Percentiles rank a stretch among this genome's conserved stretches.
Conservation (phyloP, 2,113 vertebrate species). For the Ailurus styani region DNA sequence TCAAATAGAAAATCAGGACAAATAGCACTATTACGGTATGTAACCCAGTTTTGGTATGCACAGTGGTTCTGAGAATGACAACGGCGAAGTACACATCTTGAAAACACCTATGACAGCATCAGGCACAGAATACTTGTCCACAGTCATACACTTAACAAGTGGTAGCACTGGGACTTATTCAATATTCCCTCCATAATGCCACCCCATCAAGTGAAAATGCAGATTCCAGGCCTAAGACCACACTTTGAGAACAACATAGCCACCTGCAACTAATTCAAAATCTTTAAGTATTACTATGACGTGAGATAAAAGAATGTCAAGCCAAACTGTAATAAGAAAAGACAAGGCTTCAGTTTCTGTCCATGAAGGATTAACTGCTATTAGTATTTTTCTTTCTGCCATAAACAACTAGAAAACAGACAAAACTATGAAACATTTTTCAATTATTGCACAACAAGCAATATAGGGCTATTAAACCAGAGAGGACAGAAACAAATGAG, state of each 20-base stretch:
- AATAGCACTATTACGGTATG: neutral
- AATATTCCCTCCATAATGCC: neutral
- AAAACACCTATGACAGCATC: neutral
- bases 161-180: neutral
- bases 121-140: neutral
- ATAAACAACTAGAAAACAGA: slow-evolving; percentile 63
- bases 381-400: slow-evolving; percentile 41
- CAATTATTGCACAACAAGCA: slow-evolving; percentile 57
- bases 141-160: neutral
- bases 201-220: slow-evolving; percentile 14
- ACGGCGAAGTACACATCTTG: neutral
- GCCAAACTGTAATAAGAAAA: slow-evolving; percentile 59
- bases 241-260: neutral
- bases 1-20: neutral
- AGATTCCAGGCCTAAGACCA: slow-evolving; percentile 6
- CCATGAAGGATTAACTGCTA: slow-evolving; percentile 55
- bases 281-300: neutral
- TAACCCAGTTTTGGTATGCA: neutral
- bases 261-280: neutral
- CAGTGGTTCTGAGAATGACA: neutral
- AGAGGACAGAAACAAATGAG: slow-evolving; percentile 11
- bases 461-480: slow-evolving; percentile 20
- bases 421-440: slow-evolving; percentile 62
- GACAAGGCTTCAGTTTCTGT: slow-evolving; percentile 48
- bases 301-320: slow-evolving; percentile 43